A percentile compares a stretch with the other conserved stretches of the same genome.
phyloP scores from a whole-genome alignment of 2,113 vertebrate species.

The Heteronetta atricapilla region DNA sequence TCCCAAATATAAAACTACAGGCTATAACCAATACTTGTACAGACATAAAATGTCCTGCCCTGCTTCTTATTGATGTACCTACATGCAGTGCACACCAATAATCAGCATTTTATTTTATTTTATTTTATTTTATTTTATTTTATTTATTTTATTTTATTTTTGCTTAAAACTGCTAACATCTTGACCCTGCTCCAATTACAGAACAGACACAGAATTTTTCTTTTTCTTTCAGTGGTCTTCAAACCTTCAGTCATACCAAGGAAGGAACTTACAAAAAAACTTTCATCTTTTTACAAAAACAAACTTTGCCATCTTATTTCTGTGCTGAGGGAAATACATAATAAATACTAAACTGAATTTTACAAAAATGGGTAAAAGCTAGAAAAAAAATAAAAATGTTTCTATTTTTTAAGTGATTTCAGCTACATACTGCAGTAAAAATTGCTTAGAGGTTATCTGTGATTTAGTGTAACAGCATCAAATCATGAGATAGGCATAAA shows the following conservation, averaged over 20 bases:
- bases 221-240: background rate
- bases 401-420: slow-evolving; percentile 30
- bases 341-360: background rate
- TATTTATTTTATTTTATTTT: too few relatives aligned
- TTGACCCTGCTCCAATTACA: background rate
- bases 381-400: slow-evolving; percentile 14
- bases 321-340: background rate
- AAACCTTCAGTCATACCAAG: background rate
- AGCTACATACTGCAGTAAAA: slow-evolving; percentile 5
- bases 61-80: background rate
- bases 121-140: background rate
- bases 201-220: background rate
- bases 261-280: background rate
- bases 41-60: background rate
- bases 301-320: background rate
- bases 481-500: background rate
- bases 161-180: background rate
- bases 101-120: background rate
- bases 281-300: background rate
- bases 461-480: background rate
- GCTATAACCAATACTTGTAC: background rate
- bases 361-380: background rate
- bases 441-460: background rate
- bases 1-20: background rate
- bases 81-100: background rate